Evolutionary conservation across 2,797 vertebrate genomes (phyloP), one percentile per base, ranked within the genome.

Genomic region (Mus minutoides): DNA sequence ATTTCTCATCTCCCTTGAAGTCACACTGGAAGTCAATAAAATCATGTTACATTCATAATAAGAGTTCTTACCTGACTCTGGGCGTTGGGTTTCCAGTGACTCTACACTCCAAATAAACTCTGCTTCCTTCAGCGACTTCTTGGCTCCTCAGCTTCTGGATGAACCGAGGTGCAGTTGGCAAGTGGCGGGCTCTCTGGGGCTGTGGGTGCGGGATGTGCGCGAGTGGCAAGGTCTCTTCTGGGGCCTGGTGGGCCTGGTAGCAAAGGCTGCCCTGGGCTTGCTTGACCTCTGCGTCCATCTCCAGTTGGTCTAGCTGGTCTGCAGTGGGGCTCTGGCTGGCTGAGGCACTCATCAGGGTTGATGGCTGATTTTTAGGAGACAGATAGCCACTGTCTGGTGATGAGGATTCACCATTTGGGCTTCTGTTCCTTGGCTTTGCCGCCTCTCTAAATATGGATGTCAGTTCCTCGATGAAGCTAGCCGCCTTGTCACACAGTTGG

Each of bases 311-410:
- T 73, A 56, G 14, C 86, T 88, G 86, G 37, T 92, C 88, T 73
- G 88, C 97, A 16, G 62, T 94, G 90, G 97, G 97, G 85, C 97
- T 97, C 96, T 94, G 98, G 94, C 82, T 98, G 97, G 96, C 96
- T 0, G 91, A 98, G 87, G 97, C 97, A 92, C 93, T 98, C 93
- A 40, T 97, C 43, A 73, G 96, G 76, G 73, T 60, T 78, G 94
- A 69, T 0, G 98, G 98, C 86, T 99, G 99, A 77, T 98, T 99
- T 97, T 98, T 99, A 1, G 99, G 99, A 85, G 99, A 99, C 86
- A 99, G 98, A 97, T 99, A 99, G 19, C 99, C 99, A 75, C 99
- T 99, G 94, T 99, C 99, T 3, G 99, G 99, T 3, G 99, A 99
- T 9, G 99, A 99, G 24, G 99, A 99, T 77, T 99, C 99, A 71